A percentile compares a stretch with the other conserved stretches of the same genome.
These are phyloP conservation scores for Anhinga rufa DNA, from an alignment of 2,113 vertebrate species.

Conservation along the genomic window DNA sequence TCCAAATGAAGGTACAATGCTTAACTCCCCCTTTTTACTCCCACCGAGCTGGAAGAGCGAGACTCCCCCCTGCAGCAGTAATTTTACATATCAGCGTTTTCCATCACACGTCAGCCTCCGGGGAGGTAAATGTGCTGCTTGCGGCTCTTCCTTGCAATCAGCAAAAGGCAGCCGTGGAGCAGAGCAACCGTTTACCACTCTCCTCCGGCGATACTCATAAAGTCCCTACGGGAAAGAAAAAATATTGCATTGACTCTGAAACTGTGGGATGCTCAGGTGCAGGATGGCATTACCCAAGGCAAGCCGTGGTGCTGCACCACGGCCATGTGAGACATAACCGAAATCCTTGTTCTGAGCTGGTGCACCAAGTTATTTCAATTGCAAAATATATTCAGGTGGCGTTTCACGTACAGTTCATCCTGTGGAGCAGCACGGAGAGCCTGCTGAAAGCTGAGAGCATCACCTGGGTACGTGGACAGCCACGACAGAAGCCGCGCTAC, in stretches of 20 bases:
- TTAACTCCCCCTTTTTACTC: background rate
- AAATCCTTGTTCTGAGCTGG: background rate
- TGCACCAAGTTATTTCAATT: background rate
- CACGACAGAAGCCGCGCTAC: background rate
- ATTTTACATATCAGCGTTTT: background rate
- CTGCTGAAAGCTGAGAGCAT: background rate
- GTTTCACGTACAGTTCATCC: background rate
- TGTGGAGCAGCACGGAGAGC: background rate
- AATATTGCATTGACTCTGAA: background rate
- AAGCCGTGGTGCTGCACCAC: fast-evolving
- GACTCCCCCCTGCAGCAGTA: background rate
- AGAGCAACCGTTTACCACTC: background rate
- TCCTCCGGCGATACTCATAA: too few species aligned
- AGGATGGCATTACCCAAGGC: background rate
- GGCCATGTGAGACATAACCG: fast-evolving
- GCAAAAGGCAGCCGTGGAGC: background rate
- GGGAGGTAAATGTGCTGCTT: background rate
- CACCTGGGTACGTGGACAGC: background rate
- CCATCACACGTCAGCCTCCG: background rate
- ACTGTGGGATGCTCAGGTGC: background rate
- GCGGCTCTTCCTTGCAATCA: background rate
- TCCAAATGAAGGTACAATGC: background rate
- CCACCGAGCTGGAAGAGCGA: background rate
- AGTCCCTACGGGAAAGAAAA: background rate
- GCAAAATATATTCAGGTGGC: background rate